These are phyloP conservation scores for Xestia sexstrigata DNA, from an alignment of 2,888 invertebrate genomes.

Conservation along the genomic window DNA sequence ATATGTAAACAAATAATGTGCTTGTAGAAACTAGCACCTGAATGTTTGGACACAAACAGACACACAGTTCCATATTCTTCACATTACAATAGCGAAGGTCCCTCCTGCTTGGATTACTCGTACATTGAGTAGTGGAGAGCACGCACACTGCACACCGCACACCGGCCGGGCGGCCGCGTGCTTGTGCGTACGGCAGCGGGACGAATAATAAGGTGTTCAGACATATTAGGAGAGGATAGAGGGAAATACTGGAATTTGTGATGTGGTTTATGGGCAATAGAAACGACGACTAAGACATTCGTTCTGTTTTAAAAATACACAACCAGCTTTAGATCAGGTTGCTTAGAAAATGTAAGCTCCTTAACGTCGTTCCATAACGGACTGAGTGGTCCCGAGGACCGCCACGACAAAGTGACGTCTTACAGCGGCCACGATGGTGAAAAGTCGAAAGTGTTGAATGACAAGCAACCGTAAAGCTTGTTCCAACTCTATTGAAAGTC, in stretches of 20 bases:
- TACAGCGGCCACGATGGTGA: neutral
- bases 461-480: neutral
- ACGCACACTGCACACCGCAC: neutral
- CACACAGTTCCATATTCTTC: neutral
- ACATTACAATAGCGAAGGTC: neutral
- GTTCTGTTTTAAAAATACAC: neutral
- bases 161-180: slow-evolving; percentile 26
- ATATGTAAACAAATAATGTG: neutral
- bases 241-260: neutral
- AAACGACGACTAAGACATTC: neutral
- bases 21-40: neutral
- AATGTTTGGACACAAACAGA: neutral
- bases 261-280: neutral
- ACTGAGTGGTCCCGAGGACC: neutral
- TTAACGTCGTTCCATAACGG: neutral
- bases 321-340: neutral
- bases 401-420: neutral
- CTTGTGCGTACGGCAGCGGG: slow-evolving; percentile 43
- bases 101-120: neutral
- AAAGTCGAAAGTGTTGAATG: neutral
- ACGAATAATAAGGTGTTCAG: slow-evolving; percentile 45
- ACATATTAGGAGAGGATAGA: neutral
- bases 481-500: neutral
- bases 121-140: slow-evolving; percentile 20
- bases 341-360: neutral